Percentiles rank a stretch among this genome's conserved stretches.
Evolutionary conservation across 2,888 invertebrate genomes (phyloP).

Genomic region (Dexiosoma caninum): DNA sequence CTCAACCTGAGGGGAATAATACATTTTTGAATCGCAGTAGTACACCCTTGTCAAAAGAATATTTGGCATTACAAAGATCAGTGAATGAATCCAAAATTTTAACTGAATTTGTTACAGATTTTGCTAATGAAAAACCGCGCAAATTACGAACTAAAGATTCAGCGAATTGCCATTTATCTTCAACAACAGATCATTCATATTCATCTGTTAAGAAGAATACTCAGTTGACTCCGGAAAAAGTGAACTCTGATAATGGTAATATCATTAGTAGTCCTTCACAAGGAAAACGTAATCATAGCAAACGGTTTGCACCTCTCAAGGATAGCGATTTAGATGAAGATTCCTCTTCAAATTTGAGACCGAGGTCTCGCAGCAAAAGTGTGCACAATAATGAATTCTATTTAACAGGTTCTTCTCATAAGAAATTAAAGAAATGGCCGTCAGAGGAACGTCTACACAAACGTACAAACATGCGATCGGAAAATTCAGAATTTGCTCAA

Average conservation of each 20-base stretch:
- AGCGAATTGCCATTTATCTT: slow-evolving; percentile 22
- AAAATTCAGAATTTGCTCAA: slow-evolving; percentile 82
- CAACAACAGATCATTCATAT: slow-evolving; percentile 50
- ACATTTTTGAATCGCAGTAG: slow-evolving; percentile 64
- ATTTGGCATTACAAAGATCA: slow-evolving; percentile 82
- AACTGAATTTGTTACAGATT: slow-evolving; percentile 80
- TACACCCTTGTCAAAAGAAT: slow-evolving; percentile 79
- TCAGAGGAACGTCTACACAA: slow-evolving; percentile 68
- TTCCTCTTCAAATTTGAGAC: slow-evolving; percentile 55
- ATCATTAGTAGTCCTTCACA: slow-evolving; percentile 23
- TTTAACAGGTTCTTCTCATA: slow-evolving; percentile 23
- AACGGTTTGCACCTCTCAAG: slow-evolving; percentile 64
- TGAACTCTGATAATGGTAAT: neutral
- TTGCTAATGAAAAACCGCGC: slow-evolving; percentile 74
- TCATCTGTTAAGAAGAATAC: neutral
- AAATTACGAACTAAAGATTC: slow-evolving; percentile 55
- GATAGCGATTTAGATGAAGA: slow-evolving; percentile 54
- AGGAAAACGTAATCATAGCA: slow-evolving; percentile 58
- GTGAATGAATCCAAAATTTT: slow-evolving; percentile 84
- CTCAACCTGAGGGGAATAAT: slow-evolving; percentile 6
- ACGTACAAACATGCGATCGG: slow-evolving; percentile 81
- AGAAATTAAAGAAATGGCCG: slow-evolving; percentile 65
- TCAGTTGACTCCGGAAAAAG: slow-evolving; percentile 34
- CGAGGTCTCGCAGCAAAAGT: slow-evolving; percentile 74
- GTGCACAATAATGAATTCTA: slow-evolving; percentile 50